A percentile compares a stretch with the other conserved stretches of the same genome.
These are phyloP conservation scores for Lepilemur ruficaudatus DNA, from an alignment of 2,797 vertebrate genomes.

Conservation along the genomic window DNA sequence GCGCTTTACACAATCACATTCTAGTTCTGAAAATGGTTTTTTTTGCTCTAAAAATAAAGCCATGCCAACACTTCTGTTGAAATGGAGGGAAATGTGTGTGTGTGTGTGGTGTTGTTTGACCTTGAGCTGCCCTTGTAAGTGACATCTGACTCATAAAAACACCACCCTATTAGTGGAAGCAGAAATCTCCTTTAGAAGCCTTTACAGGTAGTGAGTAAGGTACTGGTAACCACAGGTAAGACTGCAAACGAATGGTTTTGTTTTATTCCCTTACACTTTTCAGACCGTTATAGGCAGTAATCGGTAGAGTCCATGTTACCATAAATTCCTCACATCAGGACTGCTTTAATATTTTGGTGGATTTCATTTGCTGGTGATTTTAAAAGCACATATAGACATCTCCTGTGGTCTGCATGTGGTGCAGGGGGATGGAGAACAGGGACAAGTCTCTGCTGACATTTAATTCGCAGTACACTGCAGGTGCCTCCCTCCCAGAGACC, in stretches of 20 bases:
- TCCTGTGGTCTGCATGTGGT: neutral
- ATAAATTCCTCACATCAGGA: neutral
- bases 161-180: accelerated
- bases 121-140: neutral
- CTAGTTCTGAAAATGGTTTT: neutral
- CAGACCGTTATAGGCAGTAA: neutral
- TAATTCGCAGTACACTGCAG: neutral
- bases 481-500: neutral
- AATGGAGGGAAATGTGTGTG: neutral
- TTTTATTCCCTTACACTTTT: neutral
- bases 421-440: neutral
- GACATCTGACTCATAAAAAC: neutral
- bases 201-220: neutral
- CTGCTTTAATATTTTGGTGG: neutral
- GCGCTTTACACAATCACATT: neutral
- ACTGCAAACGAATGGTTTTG: neutral
- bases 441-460: neutral
- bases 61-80: neutral
- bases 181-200: neutral
- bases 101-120: neutral
- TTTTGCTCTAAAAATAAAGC: neutral
- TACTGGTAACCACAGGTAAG: neutral
- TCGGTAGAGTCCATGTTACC: neutral
- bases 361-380: neutral
- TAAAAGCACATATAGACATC: neutral